A percentile compares a stretch with the other conserved stretches of the same genome.
phyloP scores from a whole-genome alignment of 1,140 invertebrate genomes.

The Paraescarpia echinospica region DNA sequence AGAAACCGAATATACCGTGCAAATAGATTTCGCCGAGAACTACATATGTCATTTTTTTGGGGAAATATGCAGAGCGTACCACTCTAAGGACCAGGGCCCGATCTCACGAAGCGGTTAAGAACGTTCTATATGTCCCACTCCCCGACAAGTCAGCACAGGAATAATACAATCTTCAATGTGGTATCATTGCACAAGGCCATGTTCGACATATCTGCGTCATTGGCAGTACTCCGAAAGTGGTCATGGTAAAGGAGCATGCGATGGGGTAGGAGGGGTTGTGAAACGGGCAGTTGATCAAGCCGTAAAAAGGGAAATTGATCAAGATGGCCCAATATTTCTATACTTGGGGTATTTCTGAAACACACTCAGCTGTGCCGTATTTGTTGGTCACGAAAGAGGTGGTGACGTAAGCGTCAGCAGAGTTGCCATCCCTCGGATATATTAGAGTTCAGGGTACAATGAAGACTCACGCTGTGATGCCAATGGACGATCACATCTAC shows the following conservation, averaged over 20 bases:
- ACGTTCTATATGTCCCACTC: neutral
- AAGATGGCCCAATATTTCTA: slow-evolving; percentile 6
- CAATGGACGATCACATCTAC: too few relatives aligned
- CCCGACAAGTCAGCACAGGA: neutral
- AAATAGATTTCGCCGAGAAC: too few relatives aligned
- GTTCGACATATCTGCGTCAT: too few relatives aligned
- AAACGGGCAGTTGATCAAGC: neutral
- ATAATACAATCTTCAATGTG: neutral
- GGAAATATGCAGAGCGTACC: neutral
- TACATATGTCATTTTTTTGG: neutral
- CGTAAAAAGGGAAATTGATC: slow-evolving; percentile 1
- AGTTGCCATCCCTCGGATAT: slow-evolving; percentile 7
- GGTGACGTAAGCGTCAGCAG: neutral
- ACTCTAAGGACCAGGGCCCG: slow-evolving; percentile 2
- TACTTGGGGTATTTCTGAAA: neutral
- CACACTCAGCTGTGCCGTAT: too few relatives aligned
- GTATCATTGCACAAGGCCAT: too few relatives aligned
- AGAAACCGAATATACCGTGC: neutral
- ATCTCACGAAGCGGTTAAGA: neutral
- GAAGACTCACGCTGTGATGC: too few relatives aligned
- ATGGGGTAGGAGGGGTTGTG: too few relatives aligned
- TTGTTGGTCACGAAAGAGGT: neutral
- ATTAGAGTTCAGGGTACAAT: too few relatives aligned
- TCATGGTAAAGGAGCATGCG: too few relatives aligned
- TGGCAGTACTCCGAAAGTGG: too few relatives aligned